Conservation (phyloP, 2,888 invertebrate species). For the Spatulosminthurus flaviceps region DNA sequence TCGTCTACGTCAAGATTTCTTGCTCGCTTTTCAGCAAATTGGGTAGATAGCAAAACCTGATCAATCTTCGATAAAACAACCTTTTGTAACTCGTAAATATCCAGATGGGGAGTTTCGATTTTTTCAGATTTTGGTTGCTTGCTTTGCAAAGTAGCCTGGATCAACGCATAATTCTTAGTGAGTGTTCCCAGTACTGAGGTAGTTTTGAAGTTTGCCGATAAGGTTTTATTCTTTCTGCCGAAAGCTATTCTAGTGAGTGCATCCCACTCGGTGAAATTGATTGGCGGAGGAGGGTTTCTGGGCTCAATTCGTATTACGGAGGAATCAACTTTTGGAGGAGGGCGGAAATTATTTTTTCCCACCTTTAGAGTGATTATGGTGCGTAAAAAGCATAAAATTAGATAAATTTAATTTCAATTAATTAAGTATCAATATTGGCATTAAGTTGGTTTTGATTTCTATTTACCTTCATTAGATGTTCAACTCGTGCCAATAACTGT, state of each 20-base stretch:
- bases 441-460: slow-evolving; percentile 23
- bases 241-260: slow-evolving; percentile 95
- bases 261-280: slow-evolving; percentile 98
- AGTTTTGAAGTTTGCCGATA: slow-evolving; percentile 88
- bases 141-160: slow-evolving; percentile 20
- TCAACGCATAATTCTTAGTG: slow-evolving; percentile 76
- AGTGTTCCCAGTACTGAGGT: slow-evolving; percentile 82
- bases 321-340: slow-evolving; percentile 99
- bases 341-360: slow-evolving; percentile 97
- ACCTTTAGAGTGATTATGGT: slow-evolving; percentile 74
- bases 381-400: too few relatives aligned
- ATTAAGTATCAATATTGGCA: slow-evolving; percentile 31
- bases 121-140: not conserved
- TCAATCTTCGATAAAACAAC: slow-evolving; percentile 79
- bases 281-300: slow-evolving; percentile 93
- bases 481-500: slow-evolving; percentile 92
- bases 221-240: slow-evolving; percentile 94
- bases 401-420: not conserved
- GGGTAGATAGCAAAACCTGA: slow-evolving; percentile 74
- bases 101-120: not conserved
- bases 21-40: slow-evolving; percentile 82
- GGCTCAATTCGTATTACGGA: slow-evolving; percentile 98
- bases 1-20: slow-evolving; percentile 96
- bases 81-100: slow-evolving; percentile 50
- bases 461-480: slow-evolving; percentile 91